phyloP scores from a whole-genome alignment of 2,797 vertebrate species.

The Cichlasoma orientale region DNA sequence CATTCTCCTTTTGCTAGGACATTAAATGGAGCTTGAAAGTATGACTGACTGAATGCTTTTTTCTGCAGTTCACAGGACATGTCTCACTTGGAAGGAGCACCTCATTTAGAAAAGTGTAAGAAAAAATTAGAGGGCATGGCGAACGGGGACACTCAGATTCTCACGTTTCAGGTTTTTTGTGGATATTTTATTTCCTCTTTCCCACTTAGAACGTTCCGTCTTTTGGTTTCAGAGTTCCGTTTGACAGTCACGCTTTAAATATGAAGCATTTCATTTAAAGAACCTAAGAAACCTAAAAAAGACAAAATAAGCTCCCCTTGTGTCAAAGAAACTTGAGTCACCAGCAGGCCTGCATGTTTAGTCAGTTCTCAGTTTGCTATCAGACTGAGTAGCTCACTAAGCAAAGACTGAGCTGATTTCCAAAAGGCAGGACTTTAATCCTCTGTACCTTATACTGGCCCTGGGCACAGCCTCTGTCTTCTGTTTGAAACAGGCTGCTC shows the following conservation, averaged over 20 bases:
- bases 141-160: background rate
- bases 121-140: background rate
- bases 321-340: no score
- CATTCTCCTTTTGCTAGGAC: constrained; percentile 71
- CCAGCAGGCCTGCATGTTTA: no score
- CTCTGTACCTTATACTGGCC: no score
- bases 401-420: background rate
- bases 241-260: no score
- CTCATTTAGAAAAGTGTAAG: background rate
- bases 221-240: no score
- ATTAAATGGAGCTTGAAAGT: constrained; percentile 79
- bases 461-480: no score
- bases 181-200: background rate
- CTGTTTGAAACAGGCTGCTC: no score
- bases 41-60: constrained; percentile 65
- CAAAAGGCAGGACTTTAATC: background rate
- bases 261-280: no score
- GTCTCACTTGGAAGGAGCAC: background rate
- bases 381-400: no score
- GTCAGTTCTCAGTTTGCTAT: background rate
- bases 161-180: background rate
- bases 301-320: no score
- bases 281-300: no score
- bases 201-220: no score
- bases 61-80: constrained; percentile 31